Conservation (phyloP, 2,797 vertebrate species). For the Coracias cyanogaster region DNA sequence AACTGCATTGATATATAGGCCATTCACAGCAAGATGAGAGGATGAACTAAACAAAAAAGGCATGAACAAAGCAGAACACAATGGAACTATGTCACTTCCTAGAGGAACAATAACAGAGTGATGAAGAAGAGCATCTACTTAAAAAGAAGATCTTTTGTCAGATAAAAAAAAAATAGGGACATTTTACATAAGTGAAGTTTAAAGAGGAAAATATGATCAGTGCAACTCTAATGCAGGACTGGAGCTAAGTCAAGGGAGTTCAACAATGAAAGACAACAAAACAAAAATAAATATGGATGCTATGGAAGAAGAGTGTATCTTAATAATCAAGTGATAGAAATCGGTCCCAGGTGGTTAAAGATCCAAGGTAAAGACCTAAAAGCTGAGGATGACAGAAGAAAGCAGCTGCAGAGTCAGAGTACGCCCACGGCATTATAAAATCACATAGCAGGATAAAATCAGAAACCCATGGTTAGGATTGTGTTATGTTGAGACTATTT, state of each 20-base stretch:
- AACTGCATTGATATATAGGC: background rate
- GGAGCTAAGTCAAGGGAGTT: background rate
- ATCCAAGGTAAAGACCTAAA: slow-evolving; percentile 35
- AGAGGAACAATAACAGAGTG: background rate
- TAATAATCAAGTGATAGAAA: slow-evolving; percentile 25
- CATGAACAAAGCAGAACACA: slow-evolving; percentile 23
- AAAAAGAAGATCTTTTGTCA: slow-evolving; percentile 24
- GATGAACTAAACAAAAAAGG: slow-evolving; percentile 33
- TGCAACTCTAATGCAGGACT: background rate
- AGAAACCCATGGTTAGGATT: background rate
- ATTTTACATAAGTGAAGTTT: background rate
- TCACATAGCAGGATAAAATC: background rate
- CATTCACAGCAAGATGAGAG: background rate
- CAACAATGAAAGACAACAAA: background rate
- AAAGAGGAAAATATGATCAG: slow-evolving; percentile 7
- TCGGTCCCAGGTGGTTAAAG: slow-evolving; percentile 57
- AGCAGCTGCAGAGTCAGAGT: background rate
- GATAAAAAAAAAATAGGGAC: slow-evolving; percentile 13
- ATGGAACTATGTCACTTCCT: slow-evolving; percentile 12
- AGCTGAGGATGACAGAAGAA: slow-evolving; percentile 16
- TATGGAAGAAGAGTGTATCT: slow-evolving; percentile 17
- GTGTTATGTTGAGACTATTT: background rate
- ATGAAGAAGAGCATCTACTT: slow-evolving; percentile 30
- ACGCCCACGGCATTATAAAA: background rate
- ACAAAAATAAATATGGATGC: background rate